Evolutionary conservation across 2,113 vertebrate genomes (phyloP).

Genomic region (Baryphthengus martii): DNA sequence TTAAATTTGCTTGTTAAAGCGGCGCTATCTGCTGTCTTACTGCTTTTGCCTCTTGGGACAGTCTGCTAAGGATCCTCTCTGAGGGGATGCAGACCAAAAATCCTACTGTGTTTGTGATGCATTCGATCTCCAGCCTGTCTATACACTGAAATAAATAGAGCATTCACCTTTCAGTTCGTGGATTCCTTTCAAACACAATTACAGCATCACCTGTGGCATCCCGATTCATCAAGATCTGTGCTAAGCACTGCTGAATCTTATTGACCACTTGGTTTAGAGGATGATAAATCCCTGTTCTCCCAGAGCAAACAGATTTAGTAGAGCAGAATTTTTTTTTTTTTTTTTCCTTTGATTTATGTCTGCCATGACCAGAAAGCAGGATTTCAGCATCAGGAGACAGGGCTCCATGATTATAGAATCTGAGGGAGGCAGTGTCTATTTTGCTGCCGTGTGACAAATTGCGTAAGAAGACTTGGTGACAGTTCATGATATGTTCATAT

Average conservation of each 20-base stretch:
- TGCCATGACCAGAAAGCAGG: conserved; percentile 29
- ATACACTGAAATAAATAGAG: background rate
- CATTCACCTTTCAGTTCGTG: background rate
- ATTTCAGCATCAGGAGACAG: background rate
- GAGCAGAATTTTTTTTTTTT: background rate
- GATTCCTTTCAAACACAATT: conserved; percentile 19
- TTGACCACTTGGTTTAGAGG: conserved; percentile 35
- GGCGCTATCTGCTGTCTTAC: background rate
- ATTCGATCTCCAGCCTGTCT: background rate
- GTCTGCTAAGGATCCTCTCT: background rate
- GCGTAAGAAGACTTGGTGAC: background rate
- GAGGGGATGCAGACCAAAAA: background rate
- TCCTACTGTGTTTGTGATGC: background rate
- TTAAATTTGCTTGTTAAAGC: background rate
- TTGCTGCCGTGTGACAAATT: conserved; percentile 48
- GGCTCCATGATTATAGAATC: background rate
- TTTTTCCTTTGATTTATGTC: conserved; percentile 55
- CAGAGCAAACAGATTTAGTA: conserved; percentile 32
- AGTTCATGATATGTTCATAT: conserved; percentile 25
- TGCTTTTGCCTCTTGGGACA: background rate
- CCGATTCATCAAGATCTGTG: conserved; percentile 22
- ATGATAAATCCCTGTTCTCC: conserved; percentile 53
- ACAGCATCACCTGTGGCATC: conserved; percentile 30
- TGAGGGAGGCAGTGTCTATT: background rate
- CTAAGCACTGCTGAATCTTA: conserved; percentile 46